Evolutionary conservation across 2,113 vertebrate species (phyloP), one percentile per base, ranked within the genome.

Genomic region (Symphodus melops): DNA sequence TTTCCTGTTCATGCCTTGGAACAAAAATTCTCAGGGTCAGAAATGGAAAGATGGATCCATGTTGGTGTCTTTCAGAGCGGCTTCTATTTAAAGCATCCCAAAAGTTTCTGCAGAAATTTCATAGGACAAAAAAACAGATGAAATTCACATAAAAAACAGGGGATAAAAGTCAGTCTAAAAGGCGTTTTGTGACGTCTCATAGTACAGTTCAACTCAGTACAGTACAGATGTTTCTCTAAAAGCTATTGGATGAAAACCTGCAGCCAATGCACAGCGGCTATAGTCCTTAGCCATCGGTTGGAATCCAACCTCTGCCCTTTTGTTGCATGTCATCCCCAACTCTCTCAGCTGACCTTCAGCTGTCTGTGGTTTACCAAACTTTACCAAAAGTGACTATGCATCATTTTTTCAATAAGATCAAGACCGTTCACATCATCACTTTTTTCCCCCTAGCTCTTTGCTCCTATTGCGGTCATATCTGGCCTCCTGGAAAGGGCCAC

Each of bases 381-480:
- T 51, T 11, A 37, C 51, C 58, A 20, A 48, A 11, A 44, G 14
- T 64, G n/a, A 54, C 21, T 23, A 6, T 63, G 58, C 49, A 62
- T 63, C 5, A 57, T 56, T 48, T 39, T 39, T 8, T 33, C 20
- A 68, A 66, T 63, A 33, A 52, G 48, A 7, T 71, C 51, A n/a
- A 3, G 10, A 11, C 42, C 16, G 12, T 19, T 13, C 46, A 17
- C 46, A 48, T 19, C 46, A 48, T 19, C 46, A 48, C 16, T 5
- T 48, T 19, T 57, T 51, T 28, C 48, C 33, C 48, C 33, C 28
- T 5, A 33, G 10, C 7, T 0, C 1, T 39, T 39, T 69, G 13
- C 70, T 81, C 2, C 44, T 19, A 56, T 73, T 61, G 4, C 14
- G 13, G 10, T 55, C 46, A 60, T 68, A 21, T 72, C 1, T 21